Evolutionary conservation across 2,888 invertebrate species (phyloP).

Genomic region (Coenonympha glycerion): DNA sequence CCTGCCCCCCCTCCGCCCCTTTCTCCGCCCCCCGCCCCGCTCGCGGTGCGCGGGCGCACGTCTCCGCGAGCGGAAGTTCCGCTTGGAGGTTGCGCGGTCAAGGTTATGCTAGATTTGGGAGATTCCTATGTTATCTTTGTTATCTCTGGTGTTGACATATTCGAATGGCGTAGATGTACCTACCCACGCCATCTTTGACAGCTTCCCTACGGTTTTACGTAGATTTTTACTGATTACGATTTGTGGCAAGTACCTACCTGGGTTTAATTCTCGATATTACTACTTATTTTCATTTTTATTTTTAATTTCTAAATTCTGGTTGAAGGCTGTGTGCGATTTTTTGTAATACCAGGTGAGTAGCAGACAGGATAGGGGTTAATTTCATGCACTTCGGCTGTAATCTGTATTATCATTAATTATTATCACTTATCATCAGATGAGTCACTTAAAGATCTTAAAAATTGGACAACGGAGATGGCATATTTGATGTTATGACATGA

Average conservation of each 20-base stretch:
- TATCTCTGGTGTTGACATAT: neutral
- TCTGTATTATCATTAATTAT: no score
- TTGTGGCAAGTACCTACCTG: neutral
- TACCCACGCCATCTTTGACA: no score
- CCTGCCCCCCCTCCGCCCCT: constrained; percentile 29
- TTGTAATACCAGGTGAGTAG: no score
- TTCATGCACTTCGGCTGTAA: no score
- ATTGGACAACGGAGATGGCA: no score
- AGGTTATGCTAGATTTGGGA: constrained; percentile 18
- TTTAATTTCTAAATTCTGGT: neutral
- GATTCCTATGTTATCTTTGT: neutral
- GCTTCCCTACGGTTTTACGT: no score
- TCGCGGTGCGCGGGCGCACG: constrained; percentile 33
- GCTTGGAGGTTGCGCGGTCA: constrained; percentile 26
- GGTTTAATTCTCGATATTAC: neutral
- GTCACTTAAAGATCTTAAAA: no score
- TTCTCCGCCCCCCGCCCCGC: constrained; percentile 18
- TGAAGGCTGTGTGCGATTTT: neutral
- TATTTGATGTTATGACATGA: no score
- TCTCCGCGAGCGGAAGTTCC: constrained; percentile 33
- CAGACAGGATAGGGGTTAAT: no score
- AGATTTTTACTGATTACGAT: no score
- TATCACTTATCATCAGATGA: no score
- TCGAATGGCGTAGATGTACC: neutral
- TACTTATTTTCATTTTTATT: no score